These are phyloP conservation scores for Catalaphyllia jardinei DNA, from an alignment of 64 coral and sea anemone species.

Conservation along the genomic window DNA sequence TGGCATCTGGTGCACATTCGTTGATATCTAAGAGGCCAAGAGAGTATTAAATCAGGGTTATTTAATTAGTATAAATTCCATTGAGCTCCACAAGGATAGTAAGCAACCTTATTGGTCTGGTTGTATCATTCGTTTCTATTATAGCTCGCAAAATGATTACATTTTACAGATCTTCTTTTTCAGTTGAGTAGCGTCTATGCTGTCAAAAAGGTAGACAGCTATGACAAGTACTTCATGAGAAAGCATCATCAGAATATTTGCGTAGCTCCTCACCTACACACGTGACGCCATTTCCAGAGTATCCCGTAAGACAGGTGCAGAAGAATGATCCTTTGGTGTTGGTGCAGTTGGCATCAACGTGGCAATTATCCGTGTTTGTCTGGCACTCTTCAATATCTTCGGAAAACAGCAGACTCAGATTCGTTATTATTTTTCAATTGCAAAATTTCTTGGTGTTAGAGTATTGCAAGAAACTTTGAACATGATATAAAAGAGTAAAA, in stretches of 20 bases:
- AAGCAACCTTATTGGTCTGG: no score
- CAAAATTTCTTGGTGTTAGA: no score
- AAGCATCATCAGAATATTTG: not conserved
- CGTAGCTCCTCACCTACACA: conserved; percentile 62
- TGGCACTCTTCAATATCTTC: conserved; percentile 69
- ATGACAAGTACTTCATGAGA: no score
- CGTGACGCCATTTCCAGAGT: conserved; percentile 67
- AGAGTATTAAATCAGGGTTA: not conserved
- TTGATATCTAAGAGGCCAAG: conserved; percentile 47
- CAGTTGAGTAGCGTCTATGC: no score
- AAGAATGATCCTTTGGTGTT: conserved; percentile 66
- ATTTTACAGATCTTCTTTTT: no score
- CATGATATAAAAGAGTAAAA: no score
- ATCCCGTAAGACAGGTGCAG: conserved; percentile 48
- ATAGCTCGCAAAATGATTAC: no score
- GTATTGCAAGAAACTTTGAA: no score
- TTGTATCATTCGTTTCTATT: no score
- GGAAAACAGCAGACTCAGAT: not conserved
- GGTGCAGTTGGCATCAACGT: conserved; percentile 45
- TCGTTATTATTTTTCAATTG: not conserved
- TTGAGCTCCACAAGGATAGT: no score
- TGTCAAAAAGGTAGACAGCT: no score
- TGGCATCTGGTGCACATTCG: conserved; percentile 28
- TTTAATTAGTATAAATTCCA: not conserved
- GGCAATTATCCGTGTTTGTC: conserved; percentile 51